These are phyloP conservation scores for Hemibagrus wyckioides DNA, from an alignment of 2,113 vertebrate genomes.

Conservation along the genomic window DNA sequence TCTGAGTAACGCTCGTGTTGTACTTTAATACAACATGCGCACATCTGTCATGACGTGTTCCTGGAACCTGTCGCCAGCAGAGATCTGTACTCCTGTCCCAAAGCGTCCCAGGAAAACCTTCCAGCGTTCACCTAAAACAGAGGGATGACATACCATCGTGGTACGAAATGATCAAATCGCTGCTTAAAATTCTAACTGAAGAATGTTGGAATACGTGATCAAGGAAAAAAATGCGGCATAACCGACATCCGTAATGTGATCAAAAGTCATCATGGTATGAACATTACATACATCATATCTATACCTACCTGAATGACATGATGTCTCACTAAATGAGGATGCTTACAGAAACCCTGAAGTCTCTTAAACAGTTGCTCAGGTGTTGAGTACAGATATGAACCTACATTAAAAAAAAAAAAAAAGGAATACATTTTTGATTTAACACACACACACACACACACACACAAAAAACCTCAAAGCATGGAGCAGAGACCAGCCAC, in stretches of 20 bases:
- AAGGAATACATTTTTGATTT: conserved; percentile 87
- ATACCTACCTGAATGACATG: conserved; percentile 84
- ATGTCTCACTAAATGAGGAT: conserved; percentile 81
- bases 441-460: conserved; percentile 38
- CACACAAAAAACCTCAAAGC: conserved; percentile 92
- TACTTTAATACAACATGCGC: conserved; percentile 62
- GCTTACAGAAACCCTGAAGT: conserved; percentile 87
- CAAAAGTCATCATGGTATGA: not conserved
- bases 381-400: conserved; percentile 94
- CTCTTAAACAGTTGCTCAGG: conserved; percentile 92
- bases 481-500: conserved; percentile 85
- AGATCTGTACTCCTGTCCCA: conserved; percentile 81
- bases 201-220: not conserved
- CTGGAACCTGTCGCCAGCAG: conserved; percentile 78
- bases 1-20: not conserved
- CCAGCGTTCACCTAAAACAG: conserved; percentile 80
- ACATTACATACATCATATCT: not conserved
- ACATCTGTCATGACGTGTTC: conserved; percentile 84
- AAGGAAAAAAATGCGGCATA: not conserved
- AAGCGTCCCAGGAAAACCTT: conserved; percentile 84
- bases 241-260: not conserved
- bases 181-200: not conserved
- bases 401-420: conserved; percentile 62
- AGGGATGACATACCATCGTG: not conserved
- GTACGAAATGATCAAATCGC: not conserved